Conservation (phyloP, 2,888 invertebrate genomes). For the Adelognathus sp. region DNA sequence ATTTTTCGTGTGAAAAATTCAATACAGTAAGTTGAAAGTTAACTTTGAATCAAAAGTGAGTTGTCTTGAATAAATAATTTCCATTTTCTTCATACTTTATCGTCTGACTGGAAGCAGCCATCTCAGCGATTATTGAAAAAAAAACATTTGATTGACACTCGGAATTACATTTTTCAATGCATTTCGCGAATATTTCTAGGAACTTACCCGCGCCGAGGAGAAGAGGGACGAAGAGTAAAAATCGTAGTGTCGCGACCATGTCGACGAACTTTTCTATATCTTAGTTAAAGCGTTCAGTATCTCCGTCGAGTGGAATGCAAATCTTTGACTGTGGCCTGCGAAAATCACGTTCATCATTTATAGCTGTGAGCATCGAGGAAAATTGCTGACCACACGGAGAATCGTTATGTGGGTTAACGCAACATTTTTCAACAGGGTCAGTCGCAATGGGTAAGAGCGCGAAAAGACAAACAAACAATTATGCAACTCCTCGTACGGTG, state of each 20-base stretch:
- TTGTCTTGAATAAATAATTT: too few species aligned
- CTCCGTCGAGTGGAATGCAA: background rate
- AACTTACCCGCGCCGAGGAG: slow-evolving; percentile 32
- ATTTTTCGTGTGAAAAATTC: too few species aligned
- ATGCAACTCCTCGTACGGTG: background rate
- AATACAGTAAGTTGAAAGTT: too few species aligned
- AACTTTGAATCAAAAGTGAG: too few species aligned
- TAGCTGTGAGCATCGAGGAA: slow-evolving; percentile 53
- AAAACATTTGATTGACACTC: too few species aligned
- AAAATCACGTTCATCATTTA: slow-evolving; percentile 45
- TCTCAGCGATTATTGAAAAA: too few species aligned
- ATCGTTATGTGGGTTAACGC: background rate
- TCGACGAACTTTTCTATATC: background rate
- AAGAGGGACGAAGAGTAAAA: slow-evolving; percentile 29
- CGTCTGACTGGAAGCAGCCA: too few species aligned
- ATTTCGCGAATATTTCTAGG: too few species aligned
- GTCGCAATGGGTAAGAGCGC: background rate
- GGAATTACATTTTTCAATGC: too few species aligned
- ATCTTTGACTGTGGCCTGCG: slow-evolving; percentile 19
- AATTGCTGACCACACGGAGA: slow-evolving; percentile 56
- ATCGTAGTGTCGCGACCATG: slow-evolving; percentile 20
- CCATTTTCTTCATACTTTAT: too few species aligned
- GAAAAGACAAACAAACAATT: background rate
- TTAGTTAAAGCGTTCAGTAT: background rate
- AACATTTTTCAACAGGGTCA: slow-evolving; percentile 17